Evolutionary conservation across 2,797 vertebrate genomes (phyloP), one percentile per base, ranked within the genome.

Genomic region (Babyrousa celebensis): DNA sequence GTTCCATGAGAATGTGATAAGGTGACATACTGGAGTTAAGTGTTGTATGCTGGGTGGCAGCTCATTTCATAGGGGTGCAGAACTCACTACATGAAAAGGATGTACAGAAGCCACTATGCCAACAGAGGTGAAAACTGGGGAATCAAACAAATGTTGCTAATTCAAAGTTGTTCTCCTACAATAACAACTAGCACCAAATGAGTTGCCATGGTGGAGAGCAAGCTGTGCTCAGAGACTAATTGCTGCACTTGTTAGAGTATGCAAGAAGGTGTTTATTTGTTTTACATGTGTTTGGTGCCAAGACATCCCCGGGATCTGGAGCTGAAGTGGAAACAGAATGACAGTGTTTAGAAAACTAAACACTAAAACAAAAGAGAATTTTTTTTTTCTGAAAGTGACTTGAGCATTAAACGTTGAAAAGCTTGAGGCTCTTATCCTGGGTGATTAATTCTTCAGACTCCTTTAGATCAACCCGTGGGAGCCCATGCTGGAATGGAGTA

Each of bases 211-310:
- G 91, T 93, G 68, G 93, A 97, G 75, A 93, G 96, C 97, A 97
- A 97, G 96, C 96, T 97, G 97, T 97, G 96, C 95, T 97, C 68
- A 17, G 93, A 97, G 96, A 97, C 94, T 98, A 98, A 98, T 98
- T 98, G 97, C 97, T 94, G 96, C 95, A 97, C 97, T 98, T 98
- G 97, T 97, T 98, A 98, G 96, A 97, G 96, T 96, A 93, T 95
- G 94, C 97, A 97, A 97, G 97, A 96, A 98, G 96, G 96, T 98
- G 95, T 98, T 98, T 97, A 97, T 98, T 97, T 98, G 97, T 97
- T 97, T 98, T 97, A 97, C 96, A 97, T 98, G 97, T 96, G 95
- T 96, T 98, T 92, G 78, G 93, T 97, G 97, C 97, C 98, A 98
- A 97, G 97, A 94, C 87, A 94, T 97, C 97, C 97, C 7, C 12